Base-by-base conservation (phyloP, 1,140 invertebrate genomes). In the Trichogramma pretiosum region DNA sequence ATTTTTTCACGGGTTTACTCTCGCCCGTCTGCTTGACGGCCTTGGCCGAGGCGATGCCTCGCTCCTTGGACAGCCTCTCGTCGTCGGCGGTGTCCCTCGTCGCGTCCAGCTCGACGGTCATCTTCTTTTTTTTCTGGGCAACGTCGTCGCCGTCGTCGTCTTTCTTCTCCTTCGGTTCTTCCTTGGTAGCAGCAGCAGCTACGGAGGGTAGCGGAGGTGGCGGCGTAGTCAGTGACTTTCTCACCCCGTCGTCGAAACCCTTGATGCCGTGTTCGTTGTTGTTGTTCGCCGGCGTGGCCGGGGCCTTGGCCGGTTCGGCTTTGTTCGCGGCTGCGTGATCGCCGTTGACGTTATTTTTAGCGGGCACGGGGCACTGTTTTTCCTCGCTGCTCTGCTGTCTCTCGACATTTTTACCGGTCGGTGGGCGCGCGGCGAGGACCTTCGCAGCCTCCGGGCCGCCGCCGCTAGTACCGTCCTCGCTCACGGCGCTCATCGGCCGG, bases 211-310 rank as follows among this genome's bases (percentile, higher is more conserved):
- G 16, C 0, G 55, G 41, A 18, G 47, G 5, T 3, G 58, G 43
- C 11, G 50, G 55, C 0, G 59, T 54, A 10, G 58, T 62, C 14
- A 70, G 48, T 0, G 63, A 64, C 35, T 59, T 61, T 34, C 46
- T 50, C 13, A 60, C 51, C 0, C 65, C 64, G 41, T 70, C 57
- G 22, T 68, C 64, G 32, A 61, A 68, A 1, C 66, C 64, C 36
- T 59, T 59, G 1, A 67, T 54, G n/a, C n/a, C n/a, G n/a, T n/a
- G n/a, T n/a, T n/a, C n/a, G 8, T 46, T 49, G 5, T 58, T 59
- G 1, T 46, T 39, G 17, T 59, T 53, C n/a, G 37, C 48, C 0
- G 56, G 46, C 2, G 57, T 48, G 16, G 26, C 58, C 4, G 53
- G 52, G 0, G 55, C 26, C 26, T 26, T 1, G 3, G 5, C n/a